A percentile compares a stretch with the other conserved stretches of the same genome.
Conservation (phyloP, 2,888 invertebrate species). For the Ptychoptera contaminata region DNA sequence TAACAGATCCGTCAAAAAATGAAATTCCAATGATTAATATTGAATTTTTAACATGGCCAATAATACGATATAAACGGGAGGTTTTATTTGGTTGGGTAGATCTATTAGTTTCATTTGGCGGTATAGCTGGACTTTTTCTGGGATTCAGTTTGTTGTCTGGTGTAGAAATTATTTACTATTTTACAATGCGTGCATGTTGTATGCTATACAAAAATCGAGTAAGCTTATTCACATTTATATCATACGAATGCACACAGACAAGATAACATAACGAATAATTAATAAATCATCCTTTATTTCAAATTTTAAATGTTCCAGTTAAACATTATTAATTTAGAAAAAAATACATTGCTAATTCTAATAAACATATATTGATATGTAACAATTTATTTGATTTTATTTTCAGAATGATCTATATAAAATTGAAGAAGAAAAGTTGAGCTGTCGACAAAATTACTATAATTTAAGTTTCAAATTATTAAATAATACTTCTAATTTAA, state of each 20-base stretch:
- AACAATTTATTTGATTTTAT: neutral
- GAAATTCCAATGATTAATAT: constrained; percentile 21
- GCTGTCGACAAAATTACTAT: neutral
- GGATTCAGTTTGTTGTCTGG: constrained; percentile 64
- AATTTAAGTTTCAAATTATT: neutral
- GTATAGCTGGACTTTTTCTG: constrained; percentile 35
- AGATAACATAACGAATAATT: too few species aligned
- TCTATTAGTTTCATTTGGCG: constrained; percentile 42
- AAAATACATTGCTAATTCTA: too few species aligned
- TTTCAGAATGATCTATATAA: neutral
- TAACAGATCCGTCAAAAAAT: constrained; percentile 16
- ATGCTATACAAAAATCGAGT: constrained; percentile 30
- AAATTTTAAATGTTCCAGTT: too few species aligned
- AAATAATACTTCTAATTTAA: too few species aligned
- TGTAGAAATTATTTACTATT: constrained; percentile 62
- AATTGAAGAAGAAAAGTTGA: constrained; percentile 1
- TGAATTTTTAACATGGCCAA: constrained; percentile 63
- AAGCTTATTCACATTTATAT: constrained; percentile 6
- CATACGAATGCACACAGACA: too few species aligned
- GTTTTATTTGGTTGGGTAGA: constrained; percentile 76
- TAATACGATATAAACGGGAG: constrained; percentile 61
- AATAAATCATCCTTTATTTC: too few species aligned
- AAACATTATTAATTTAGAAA: too few species aligned
- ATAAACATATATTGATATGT: too few species aligned
- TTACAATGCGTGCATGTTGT: constrained; percentile 44